Evolutionary conservation across 2,888 invertebrate genomes (phyloP).

Genomic region (Liopterus haemorrhoidalis): DNA sequence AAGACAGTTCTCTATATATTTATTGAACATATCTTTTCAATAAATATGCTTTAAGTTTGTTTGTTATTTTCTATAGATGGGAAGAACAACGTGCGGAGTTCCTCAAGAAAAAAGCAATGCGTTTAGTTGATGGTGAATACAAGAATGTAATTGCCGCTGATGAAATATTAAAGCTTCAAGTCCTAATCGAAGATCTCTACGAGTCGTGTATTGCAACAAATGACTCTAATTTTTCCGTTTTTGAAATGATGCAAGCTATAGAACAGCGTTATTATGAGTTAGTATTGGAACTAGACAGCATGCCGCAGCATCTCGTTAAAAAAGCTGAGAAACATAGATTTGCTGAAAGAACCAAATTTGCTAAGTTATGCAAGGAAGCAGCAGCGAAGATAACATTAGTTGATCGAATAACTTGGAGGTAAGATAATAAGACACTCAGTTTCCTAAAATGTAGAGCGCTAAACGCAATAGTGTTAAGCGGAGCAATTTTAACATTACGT

Average conservation of each 20-base stretch:
- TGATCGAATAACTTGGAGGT: slow-evolving; percentile 43
- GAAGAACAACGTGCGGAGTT: slow-evolving; percentile 50
- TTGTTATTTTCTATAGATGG: slow-evolving; percentile 37
- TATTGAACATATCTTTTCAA: not conserved
- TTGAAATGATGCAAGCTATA: slow-evolving; percentile 54
- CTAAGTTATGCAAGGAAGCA: slow-evolving; percentile 52
- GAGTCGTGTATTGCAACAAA: slow-evolving; percentile 55
- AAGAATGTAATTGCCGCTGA: slow-evolving; percentile 52
- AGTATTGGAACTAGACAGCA: slow-evolving; percentile 49
- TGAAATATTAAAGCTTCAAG: slow-evolving; percentile 52
- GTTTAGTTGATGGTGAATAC: slow-evolving; percentile 53
- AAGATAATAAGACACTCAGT: no score
- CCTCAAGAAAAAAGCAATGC: slow-evolving; percentile 51
- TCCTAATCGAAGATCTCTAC: slow-evolving; percentile 60
- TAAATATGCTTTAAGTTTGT: not conserved
- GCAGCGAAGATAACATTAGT: slow-evolving; percentile 53
- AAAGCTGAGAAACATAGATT: slow-evolving; percentile 50
- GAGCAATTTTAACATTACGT: no score
- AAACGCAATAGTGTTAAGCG: no score
- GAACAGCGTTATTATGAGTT: slow-evolving; percentile 50
- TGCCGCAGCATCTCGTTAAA: slow-evolving; percentile 51
- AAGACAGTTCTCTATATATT: no score
- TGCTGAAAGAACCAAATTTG: slow-evolving; percentile 48
- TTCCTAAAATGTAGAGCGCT: no score
- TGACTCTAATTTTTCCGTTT: slow-evolving; percentile 52